Evolutionary conservation across 2,888 invertebrate genomes (phyloP).

Genomic region (Cantharis lateralis): DNA sequence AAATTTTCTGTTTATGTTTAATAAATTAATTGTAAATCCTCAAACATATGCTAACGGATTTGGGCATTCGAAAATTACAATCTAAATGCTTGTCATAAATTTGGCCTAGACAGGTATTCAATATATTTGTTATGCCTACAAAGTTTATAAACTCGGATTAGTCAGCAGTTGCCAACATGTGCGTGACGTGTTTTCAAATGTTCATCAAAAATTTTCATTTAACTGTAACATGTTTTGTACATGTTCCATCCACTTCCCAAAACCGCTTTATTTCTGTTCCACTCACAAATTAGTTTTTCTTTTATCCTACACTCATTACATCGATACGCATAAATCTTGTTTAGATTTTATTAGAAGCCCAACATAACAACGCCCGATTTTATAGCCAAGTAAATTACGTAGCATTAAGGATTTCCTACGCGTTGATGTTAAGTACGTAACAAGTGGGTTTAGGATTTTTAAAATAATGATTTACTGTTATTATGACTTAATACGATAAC

Average conservation of each 20-base stretch:
- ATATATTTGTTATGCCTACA: constrained; percentile 5
- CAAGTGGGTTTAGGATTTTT: background rate
- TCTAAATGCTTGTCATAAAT: constrained; percentile 7
- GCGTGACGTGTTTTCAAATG: constrained; percentile 7
- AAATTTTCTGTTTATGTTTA: background rate
- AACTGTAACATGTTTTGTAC: background rate
- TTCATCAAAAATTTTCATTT: constrained; percentile 1
- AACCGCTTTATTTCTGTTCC: background rate
- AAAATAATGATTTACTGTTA: background rate
- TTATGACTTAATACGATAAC: background rate
- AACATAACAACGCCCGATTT: background rate
- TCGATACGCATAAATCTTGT: background rate
- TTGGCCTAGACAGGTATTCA: constrained; percentile 9
- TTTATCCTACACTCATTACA: background rate
- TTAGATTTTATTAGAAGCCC: background rate
- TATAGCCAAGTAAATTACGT: background rate
- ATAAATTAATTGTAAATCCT: background rate
- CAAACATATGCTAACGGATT: background rate
- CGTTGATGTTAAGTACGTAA: background rate
- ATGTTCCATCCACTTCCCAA: background rate
- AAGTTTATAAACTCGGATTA: constrained; percentile 8
- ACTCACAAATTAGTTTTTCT: background rate
- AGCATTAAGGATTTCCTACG: background rate
- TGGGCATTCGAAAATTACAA: constrained; percentile 1
- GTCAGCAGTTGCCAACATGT: constrained; percentile 10